These are phyloP conservation scores for Salvelinus alpinus DNA, from an alignment of 2,113 vertebrate species.

Conservation along the genomic window DNA sequence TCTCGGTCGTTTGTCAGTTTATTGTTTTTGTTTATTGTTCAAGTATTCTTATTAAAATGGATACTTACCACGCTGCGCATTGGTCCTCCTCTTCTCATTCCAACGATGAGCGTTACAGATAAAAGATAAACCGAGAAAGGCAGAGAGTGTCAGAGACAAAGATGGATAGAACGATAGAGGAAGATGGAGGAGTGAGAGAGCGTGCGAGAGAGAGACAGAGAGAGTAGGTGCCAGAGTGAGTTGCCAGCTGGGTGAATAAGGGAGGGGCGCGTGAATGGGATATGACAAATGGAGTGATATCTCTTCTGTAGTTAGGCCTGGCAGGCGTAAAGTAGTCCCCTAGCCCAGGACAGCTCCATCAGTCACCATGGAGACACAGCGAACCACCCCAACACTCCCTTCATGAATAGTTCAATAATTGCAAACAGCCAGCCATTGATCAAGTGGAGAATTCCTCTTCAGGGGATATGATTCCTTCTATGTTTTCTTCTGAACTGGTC, in stretches of 20 bases:
- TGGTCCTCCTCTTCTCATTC: too few relatives aligned
- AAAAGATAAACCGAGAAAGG: conserved; percentile 25
- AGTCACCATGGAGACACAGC: neutral
- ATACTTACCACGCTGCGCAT: too few relatives aligned
- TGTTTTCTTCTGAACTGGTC: conserved; percentile 8
- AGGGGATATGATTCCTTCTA: conserved; percentile 7
- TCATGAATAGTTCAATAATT: conserved; percentile 25
- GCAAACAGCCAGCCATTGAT: conserved; percentile 29
- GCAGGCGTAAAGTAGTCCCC: neutral
- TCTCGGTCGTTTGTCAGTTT: too few relatives aligned
- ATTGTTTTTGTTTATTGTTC: too few relatives aligned
- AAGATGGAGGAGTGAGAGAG: neutral
- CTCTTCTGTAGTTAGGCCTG: neutral
- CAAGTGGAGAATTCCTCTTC: conserved; percentile 3
- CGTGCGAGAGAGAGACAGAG: neutral
- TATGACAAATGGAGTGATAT: conserved; percentile 9
- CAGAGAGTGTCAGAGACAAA: neutral
- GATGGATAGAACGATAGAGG: conserved; percentile 3
- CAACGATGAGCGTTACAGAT: neutral
- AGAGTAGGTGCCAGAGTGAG: neutral
- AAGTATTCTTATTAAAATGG: too few relatives aligned
- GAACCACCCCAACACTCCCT: neutral
- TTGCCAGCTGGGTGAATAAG: conserved; percentile 14
- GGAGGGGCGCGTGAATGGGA: neutral
- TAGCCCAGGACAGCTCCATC: neutral